Evolutionary conservation across 1,140 invertebrate species (phyloP).

Genomic region (Oncopeltus fasciatus): DNA sequence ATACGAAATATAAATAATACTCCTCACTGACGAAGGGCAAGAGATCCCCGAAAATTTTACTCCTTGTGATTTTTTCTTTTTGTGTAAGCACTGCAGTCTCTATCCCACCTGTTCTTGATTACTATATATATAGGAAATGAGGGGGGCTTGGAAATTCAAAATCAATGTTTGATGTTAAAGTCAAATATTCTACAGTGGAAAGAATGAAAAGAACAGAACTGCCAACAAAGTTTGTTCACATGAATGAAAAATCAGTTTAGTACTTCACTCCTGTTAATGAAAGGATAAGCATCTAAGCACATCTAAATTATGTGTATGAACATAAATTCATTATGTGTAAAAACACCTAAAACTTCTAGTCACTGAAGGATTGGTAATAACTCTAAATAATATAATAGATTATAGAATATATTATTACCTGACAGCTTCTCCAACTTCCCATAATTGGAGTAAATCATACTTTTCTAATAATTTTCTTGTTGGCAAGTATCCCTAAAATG

Average conservation of each 20-base stretch:
- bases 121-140: no score
- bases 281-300: not conserved
- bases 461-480: constrained; percentile 61
- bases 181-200: no score
- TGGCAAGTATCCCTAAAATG: constrained; percentile 69
- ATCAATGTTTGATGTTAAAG: no score
- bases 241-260: not conserved
- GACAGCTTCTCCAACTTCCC: constrained; percentile 71
- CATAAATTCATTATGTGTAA: not conserved
- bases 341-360: not conserved
- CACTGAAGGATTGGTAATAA: not conserved
- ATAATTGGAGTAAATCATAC: constrained; percentile 82
- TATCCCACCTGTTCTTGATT: no score
- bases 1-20: no score
- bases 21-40: no score
- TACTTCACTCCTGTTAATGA: not conserved
- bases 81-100: no score
- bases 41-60: no score
- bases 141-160: no score
- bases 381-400: not conserved
- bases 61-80: no score
- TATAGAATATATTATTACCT: constrained; percentile 34
- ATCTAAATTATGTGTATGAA: not conserved
- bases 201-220: not conserved
- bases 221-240: not conserved